These are phyloP conservation scores for Thymelicus acteon DNA, from an alignment of 2,888 invertebrate genomes.

Conservation along the genomic window DNA sequence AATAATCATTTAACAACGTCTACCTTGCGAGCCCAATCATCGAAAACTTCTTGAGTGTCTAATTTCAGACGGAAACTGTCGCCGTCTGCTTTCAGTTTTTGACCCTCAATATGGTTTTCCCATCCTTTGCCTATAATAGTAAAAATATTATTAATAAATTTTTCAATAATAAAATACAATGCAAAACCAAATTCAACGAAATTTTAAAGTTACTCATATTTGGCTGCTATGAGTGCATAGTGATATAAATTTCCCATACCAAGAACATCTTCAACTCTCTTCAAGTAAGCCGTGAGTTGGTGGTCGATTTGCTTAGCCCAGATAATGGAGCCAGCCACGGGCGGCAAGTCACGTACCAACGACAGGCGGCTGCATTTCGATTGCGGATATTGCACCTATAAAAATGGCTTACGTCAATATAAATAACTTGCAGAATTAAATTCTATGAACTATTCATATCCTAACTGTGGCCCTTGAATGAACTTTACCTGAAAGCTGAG, in stretches of 20 bases:
- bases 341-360: slow-evolving; percentile 96
- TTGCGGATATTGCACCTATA: slow-evolving; percentile 95
- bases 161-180: neutral
- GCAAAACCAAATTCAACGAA: neutral
- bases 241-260: slow-evolving; percentile 77
- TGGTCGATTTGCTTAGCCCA: slow-evolving; percentile 99
- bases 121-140: slow-evolving; percentile 93
- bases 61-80: slow-evolving; percentile 98
- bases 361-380: slow-evolving; percentile 97
- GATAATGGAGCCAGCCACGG: slow-evolving; percentile 98
- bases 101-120: slow-evolving; percentile 99
- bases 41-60: slow-evolving; percentile 98
- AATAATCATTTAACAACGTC: neutral
- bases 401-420: neutral
- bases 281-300: slow-evolving; percentile 97
- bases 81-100: slow-evolving; percentile 98
- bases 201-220: neutral
- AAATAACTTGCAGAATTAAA: no score
- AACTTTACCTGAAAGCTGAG: no score
- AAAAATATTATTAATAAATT: slow-evolving; percentile 14
- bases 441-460: no score
- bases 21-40: slow-evolving; percentile 97
- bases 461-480: no score
- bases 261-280: slow-evolving; percentile 98
- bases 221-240: no score